These are phyloP conservation scores for Copidosoma floridanum DNA, from an alignment of 1,140 invertebrate genomes.

Conservation along the genomic window DNA sequence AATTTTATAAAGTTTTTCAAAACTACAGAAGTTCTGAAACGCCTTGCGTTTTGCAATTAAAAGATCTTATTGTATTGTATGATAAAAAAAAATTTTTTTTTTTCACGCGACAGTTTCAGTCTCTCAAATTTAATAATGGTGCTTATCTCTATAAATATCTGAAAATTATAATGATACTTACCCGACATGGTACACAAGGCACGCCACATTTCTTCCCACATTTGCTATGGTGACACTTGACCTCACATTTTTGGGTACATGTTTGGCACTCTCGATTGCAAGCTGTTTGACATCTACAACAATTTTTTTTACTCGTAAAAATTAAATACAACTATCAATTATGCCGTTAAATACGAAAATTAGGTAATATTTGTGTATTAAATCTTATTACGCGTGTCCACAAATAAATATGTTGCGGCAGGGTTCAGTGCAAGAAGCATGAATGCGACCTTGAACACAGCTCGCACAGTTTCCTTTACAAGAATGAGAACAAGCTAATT, in stretches of 20 bases:
- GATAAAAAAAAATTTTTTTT: too few species aligned
- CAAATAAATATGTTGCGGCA: background rate
- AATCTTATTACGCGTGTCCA: slow-evolving; percentile 2
- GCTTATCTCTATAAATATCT: too few species aligned
- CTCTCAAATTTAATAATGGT: too few species aligned
- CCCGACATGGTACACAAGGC: slow-evolving; percentile 47
- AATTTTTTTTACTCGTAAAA: background rate
- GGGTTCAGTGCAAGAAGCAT: background rate
- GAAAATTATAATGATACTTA: background rate
- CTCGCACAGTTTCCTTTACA: background rate
- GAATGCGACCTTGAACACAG: background rate
- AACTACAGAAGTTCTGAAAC: too few species aligned
- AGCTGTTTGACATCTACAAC: slow-evolving; percentile 62
- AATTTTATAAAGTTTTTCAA: too few species aligned
- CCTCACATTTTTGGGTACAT: slow-evolving; percentile 60
- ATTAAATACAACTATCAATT: too few species aligned
- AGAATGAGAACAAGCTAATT: background rate
- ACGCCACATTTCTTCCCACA: slow-evolving; percentile 62
- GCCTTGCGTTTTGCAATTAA: too few species aligned
- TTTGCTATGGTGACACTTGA: slow-evolving; percentile 59
- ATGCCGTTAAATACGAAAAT: background rate
- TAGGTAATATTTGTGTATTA: too few species aligned
- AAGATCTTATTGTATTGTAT: too few species aligned
- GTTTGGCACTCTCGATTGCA: slow-evolving; percentile 65
- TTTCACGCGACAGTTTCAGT: too few species aligned